Evolutionary conservation across 2,797 vertebrate genomes (phyloP), one percentile per base, ranked within the genome.

Genomic region (Dicrostonyx torquatus): DNA sequence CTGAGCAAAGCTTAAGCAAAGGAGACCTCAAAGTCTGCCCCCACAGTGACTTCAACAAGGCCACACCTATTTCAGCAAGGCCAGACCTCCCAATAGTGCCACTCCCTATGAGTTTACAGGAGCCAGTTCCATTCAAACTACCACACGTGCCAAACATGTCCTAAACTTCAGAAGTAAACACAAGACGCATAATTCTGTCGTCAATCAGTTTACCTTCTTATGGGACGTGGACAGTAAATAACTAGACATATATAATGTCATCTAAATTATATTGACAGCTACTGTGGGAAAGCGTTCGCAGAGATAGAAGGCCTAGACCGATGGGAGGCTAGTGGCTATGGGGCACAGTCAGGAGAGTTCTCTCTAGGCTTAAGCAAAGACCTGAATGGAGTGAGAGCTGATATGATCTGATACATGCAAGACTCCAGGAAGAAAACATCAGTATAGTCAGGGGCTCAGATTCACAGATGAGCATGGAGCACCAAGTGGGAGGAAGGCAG

Each of bases 281-380:
- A 40, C 24, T 9, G 13, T 48, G 13, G 43, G 26, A 34, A 66
- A 90, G 80, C 58, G 60, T 22, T 4, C 34, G 31, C 60, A 7
- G 73, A 62, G 10, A 14, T 15, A 10, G 37, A 13, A 37, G 24
- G 17, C 20, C 29, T 12, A 48, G 87, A n/a, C 34, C 10, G 18
- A 87, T 5, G 2, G 12, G 31, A 7, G 10, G 58, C 26, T 31
- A 4, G 22, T 40, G 40, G 73, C 55, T 72, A 4, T n/a, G 50
- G 48, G 2, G 2, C 29, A 11, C 29, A 11, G 70, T 40, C 29
- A 40, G 85, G 29, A 70, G 20, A 83, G 50, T 55, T 50, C 60
- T 94, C 43, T 50, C 66, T 85, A 40, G 78, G 77, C 43, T 45
- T 55, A 83, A 88, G 48, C 73, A 76, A 87, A 94, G 50, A 62